A percentile compares a stretch with the other conserved stretches of the same genome.
Conservation (phyloP, 2,888 invertebrate genomes). For the Carcina quercana region DNA sequence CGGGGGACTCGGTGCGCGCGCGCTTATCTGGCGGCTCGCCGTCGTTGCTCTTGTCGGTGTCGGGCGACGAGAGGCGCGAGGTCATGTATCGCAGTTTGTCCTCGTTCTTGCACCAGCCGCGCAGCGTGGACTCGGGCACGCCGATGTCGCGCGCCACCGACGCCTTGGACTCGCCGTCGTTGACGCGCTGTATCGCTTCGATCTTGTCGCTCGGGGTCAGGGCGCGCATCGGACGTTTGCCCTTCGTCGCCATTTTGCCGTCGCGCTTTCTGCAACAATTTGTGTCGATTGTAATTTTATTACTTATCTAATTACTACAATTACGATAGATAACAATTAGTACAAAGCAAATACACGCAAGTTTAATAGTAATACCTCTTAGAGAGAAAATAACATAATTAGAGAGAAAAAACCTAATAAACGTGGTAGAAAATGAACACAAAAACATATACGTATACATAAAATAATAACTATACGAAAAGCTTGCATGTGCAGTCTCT, state of each 20-base stretch:
- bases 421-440: no score
- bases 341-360: no score
- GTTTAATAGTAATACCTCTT: no score
- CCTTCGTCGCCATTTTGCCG: constrained; percentile 78
- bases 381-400: no score
- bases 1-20: constrained; percentile 58
- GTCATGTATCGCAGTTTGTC: constrained; percentile 81
- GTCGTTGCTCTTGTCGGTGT: constrained; percentile 76
- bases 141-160: constrained; percentile 90
- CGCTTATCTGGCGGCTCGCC: constrained; percentile 62
- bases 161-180: constrained; percentile 89
- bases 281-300: no score
- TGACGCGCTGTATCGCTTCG: constrained; percentile 86
- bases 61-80: constrained; percentile 81
- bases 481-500: no score
- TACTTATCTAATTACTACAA: no score
- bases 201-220: constrained; percentile 86
- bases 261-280: constrained; percentile 55
- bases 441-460: no score
- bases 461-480: no score
- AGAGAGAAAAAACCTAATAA: no score
- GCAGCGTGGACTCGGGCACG: constrained; percentile 88
- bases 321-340: no score
- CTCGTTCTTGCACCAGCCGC: constrained; percentile 93
- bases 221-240: constrained; percentile 86